These are phyloP conservation scores for Mercenaria mercenaria DNA, from an alignment of 1,140 invertebrate genomes.

Conservation along the genomic window DNA sequence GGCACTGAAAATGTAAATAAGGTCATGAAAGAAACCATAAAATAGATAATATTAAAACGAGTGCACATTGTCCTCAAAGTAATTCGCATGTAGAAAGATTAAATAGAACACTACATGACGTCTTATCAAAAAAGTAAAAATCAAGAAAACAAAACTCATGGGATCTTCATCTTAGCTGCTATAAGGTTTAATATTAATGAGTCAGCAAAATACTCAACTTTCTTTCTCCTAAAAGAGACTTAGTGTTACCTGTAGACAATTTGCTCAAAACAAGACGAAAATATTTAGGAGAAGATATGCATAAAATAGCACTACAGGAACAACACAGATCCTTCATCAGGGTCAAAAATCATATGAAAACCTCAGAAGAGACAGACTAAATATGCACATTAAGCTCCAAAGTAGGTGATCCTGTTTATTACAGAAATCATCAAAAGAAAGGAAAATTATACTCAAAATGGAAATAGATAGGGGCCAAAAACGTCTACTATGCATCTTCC, in stretches of 20 bases:
- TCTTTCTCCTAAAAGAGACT: conserved; percentile 39
- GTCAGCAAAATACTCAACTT: conserved; percentile 22
- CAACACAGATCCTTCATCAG: conserved; percentile 36
- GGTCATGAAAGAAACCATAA: conserved; percentile 45
- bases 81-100: conserved; percentile 66
- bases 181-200: conserved; percentile 48
- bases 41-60: conserved; percentile 60
- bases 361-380: conserved; percentile 8
- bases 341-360: too few species aligned
- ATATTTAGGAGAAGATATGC: conserved; percentile 50
- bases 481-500: too few species aligned
- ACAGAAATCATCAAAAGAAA: conserved; percentile 43
- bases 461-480: too few species aligned
- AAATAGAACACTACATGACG: conserved; percentile 66
- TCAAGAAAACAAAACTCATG: conserved; percentile 36
- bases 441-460: conserved; percentile 40
- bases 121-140: conserved; percentile 62
- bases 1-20: conserved; percentile 60
- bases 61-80: conserved; percentile 36
- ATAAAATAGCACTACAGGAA: conserved; percentile 44
- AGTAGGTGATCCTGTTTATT: conserved; percentile 57
- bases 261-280: conserved; percentile 34
- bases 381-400: conserved; percentile 35
- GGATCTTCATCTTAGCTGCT: conserved; percentile 54
- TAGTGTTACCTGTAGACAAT: conserved; percentile 28